These are phyloP conservation scores for Sitta carolinensis DNA, from an alignment of 2,797 vertebrate species.

Conservation along the genomic window DNA sequence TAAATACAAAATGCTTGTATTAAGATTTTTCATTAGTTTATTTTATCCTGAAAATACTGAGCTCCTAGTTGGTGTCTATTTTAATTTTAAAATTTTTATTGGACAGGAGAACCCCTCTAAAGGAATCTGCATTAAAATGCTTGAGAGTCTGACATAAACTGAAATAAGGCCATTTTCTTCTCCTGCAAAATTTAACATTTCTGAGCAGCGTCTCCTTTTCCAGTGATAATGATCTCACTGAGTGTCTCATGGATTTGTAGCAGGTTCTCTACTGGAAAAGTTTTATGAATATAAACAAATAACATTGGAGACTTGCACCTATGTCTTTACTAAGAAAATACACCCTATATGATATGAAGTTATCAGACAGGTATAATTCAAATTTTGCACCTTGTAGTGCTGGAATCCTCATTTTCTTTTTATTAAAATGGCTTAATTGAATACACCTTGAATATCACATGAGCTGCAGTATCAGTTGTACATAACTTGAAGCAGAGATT, in stretches of 20 bases:
- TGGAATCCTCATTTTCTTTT: background rate
- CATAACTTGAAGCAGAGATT: background rate
- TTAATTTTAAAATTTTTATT: background rate
- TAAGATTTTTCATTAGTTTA: background rate
- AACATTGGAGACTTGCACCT: background rate
- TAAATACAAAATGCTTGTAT: background rate
- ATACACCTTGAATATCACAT: background rate
- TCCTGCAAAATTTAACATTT: slow-evolving; percentile 40
- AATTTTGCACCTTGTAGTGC: background rate
- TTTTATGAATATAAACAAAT: background rate
- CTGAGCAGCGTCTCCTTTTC: background rate
- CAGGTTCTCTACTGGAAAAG: background rate
- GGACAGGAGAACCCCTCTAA: background rate
- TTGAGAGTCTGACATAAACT: background rate
- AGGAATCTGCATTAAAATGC: background rate
- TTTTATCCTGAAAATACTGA: background rate
- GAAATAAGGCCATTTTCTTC: slow-evolving; percentile 13
- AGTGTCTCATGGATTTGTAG: background rate
- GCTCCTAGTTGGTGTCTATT: background rate
- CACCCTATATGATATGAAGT: background rate
- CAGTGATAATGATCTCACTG: background rate
- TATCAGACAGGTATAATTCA: background rate
- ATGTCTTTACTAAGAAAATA: background rate
- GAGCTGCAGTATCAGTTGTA: background rate
- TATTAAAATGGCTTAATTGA: background rate